These are phyloP conservation scores for Amphimallon solstitiale DNA, from an alignment of 2,888 invertebrate species.

Conservation along the genomic window DNA sequence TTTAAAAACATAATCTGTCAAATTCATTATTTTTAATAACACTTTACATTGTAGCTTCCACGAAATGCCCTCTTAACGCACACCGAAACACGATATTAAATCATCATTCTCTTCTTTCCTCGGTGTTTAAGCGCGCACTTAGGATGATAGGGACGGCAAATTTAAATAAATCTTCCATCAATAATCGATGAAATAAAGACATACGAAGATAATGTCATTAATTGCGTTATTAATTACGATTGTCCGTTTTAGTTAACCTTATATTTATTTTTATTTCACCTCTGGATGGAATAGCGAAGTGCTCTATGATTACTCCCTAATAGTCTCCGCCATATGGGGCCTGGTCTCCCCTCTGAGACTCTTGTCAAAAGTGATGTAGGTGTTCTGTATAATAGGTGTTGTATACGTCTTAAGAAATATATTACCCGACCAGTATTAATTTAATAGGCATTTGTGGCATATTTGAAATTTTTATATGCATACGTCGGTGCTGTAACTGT, in stretches of 20 bases:
- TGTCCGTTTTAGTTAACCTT: slow-evolving; percentile 36
- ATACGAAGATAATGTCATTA: slow-evolving; percentile 30
- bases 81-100: no score
- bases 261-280: slow-evolving; percentile 36
- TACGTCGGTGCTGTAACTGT: neutral
- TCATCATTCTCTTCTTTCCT: no score
- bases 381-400: slow-evolving; percentile 45
- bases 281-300: slow-evolving; percentile 37
- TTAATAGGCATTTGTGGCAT: slow-evolving; percentile 32
- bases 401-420: slow-evolving; percentile 43
- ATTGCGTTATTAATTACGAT: slow-evolving; percentile 37
- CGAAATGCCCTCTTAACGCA: no score
- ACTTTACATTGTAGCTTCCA: no score
- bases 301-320: slow-evolving; percentile 44
- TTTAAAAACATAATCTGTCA: no score
- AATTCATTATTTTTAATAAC: no score
- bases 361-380: slow-evolving; percentile 49
- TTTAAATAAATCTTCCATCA: slow-evolving; percentile 26
- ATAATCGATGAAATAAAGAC: slow-evolving; percentile 21
- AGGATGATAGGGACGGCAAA: neutral
- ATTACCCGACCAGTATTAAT: slow-evolving; percentile 32
- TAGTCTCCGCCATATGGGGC: slow-evolving; percentile 44
- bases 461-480: slow-evolving; percentile 20
- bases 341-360: slow-evolving; percentile 42
- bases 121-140: neutral